phyloP scores from a whole-genome alignment of 2,797 vertebrate genomes.

The Eleutherodactylus coqui region DNA sequence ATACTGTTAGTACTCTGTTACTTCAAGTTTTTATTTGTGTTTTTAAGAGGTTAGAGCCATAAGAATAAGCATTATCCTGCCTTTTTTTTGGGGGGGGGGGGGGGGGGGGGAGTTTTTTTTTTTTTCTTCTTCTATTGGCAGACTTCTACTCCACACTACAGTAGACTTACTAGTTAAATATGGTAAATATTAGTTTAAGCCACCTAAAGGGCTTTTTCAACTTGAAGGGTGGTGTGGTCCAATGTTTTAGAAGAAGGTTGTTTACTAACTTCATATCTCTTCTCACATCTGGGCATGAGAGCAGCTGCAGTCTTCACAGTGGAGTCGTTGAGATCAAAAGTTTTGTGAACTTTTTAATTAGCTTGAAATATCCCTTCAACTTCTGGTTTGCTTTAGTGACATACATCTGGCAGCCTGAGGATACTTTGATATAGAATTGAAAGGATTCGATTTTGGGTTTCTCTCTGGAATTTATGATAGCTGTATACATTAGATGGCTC shows the following conservation, averaged over 20 bases:
- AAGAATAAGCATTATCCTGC: neutral
- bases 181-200: neutral
- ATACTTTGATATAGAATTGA: neutral
- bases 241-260: neutral
- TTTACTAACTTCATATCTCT: neutral
- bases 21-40: neutral
- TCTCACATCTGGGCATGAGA: neutral
- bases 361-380: neutral
- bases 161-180: neutral
- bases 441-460: neutral
- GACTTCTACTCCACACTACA: too few relatives aligned
- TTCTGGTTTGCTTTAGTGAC: neutral
- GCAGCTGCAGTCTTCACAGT: neutral
- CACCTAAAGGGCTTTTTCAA: neutral
- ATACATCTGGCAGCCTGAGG: neutral
- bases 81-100: too few relatives aligned
- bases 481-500: neutral
- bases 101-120: neutral
- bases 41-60: neutral
- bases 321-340: neutral
- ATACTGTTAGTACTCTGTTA: neutral
- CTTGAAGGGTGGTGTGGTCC: neutral
- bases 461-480: neutral
- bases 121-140: neutral
- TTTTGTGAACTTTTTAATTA: constrained; percentile 17